phyloP scores from a whole-genome alignment of 1,140 invertebrate genomes.

The Pseudomyrmex sp. region DNA sequence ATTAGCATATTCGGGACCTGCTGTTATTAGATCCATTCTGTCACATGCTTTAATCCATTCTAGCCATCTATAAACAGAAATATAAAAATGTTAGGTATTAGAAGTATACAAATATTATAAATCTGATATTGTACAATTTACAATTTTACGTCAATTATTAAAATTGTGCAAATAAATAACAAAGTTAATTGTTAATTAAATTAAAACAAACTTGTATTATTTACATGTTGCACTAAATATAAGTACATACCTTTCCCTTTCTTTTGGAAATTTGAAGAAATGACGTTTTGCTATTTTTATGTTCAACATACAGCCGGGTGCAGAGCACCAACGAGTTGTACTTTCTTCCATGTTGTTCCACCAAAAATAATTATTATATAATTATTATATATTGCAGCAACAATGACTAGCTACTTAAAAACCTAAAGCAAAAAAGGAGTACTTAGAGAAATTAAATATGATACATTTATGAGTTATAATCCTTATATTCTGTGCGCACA shows the following conservation, averaged over 20 bases:
- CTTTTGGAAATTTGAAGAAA: slow-evolving; percentile 45
- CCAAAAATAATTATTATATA: not conserved
- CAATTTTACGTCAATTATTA: not conserved
- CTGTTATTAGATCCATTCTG: slow-evolving; percentile 33
- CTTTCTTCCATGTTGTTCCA: not conserved
- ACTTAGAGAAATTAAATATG: not conserved
- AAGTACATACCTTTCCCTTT: slow-evolving; percentile 30
- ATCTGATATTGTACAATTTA: too few relatives aligned
- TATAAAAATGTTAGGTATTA: too few relatives aligned
- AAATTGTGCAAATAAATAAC: not conserved
- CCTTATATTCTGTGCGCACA: not conserved
- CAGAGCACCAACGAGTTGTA: slow-evolving; percentile 39
- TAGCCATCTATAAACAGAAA: slow-evolving; percentile 19
- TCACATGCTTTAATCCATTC: slow-evolving; percentile 54
- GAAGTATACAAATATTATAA: too few relatives aligned
- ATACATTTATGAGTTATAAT: not conserved
- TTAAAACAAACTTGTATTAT: not conserved
- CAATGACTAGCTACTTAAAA: not conserved
- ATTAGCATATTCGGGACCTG: slow-evolving; percentile 33
- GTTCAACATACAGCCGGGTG: slow-evolving; percentile 46
- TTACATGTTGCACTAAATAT: not conserved
- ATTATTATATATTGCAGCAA: not conserved
- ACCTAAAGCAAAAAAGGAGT: not conserved
- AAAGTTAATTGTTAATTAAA: not conserved
- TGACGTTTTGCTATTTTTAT: slow-evolving; percentile 50